Base-by-base conservation (phyloP, 2,888 invertebrate genomes). In the Trachelus tabidus region DNA sequence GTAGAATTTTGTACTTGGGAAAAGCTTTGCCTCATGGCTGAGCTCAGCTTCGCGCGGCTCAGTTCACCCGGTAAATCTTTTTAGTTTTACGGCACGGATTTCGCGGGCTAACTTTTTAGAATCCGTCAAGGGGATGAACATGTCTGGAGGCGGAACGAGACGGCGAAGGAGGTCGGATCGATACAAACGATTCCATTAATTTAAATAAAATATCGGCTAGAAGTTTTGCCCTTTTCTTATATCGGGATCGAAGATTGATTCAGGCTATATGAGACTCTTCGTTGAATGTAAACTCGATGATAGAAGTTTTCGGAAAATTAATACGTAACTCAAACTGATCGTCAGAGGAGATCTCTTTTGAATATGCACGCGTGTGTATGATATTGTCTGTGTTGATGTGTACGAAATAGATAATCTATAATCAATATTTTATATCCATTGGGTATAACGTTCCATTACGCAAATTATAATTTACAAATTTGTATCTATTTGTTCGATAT, bases 131-230 rank as follows among this genome's bases (percentile, higher is more conserved):
- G 73, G 30, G 56, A 73, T 73, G 77, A 34, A 56, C 68, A 31
- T 34, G 69, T 34, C 56, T 35, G 4, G n/a, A n/a, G 4, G 34
- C 30, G 69, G 69, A 34, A 68, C 40, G 56, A 34, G 23, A 37
- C 2, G 33, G 34, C 35, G 34, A 69, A n/a, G 68, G 31, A 37
- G 56, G 73, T 76, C 71, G 73, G 78, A 76, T 79, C 78, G 75
- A 79, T 79, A 73, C 73, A 74, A 34, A 75, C 68, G 76, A 74
- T 76, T 73, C 78, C 81, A 80, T 81, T 81, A 79, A 79, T 80
- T 81, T 40, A 76, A 80, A 80, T 79, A 81, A 81, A 81, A 77
- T 79, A 81, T 79, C 75, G 79, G 75, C 69, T 74, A 75, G 75
- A 81, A 35, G n/a, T 76, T 56, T 56, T 15, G 2, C 56, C 23